Percentiles rank a stretch among this genome's conserved stretches.
phyloP scores from a whole-genome alignment of 2,113 vertebrate species.

The Nesogale talazaci region DNA sequence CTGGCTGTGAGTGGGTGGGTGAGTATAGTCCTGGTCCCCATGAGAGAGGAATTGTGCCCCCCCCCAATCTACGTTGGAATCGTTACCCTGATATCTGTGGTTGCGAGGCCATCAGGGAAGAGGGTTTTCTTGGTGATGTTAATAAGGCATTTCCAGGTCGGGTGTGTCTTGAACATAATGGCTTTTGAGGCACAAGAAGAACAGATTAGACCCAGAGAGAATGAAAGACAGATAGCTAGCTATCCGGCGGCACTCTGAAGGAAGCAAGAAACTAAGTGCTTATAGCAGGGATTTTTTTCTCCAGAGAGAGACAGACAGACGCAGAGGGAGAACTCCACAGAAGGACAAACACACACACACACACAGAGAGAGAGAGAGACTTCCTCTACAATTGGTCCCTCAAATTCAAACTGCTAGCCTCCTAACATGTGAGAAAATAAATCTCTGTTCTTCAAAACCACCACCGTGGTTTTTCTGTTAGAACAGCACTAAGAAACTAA shows the following conservation, averaged over 20 bases:
- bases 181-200: background rate
- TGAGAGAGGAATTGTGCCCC: background rate
- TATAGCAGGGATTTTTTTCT: background rate
- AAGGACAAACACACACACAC: no score
- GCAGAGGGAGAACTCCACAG: no score
- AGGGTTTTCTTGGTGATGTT: background rate
- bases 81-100: background rate
- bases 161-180: background rate
- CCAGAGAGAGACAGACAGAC: background rate
- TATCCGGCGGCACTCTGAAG: background rate
- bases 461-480: background rate
- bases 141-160: background rate
- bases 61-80: background rate
- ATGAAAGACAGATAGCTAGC: background rate
- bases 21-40: background rate
- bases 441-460: background rate
- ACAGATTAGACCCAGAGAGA: background rate
- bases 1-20: background rate
- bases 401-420: background rate
- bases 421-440: background rate
- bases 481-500: background rate
- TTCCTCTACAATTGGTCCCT: background rate
- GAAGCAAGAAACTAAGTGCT: background rate
- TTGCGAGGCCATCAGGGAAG: background rate
- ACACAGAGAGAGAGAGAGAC: background rate